Evolutionary conservation across 1,140 invertebrate species (phyloP).

Genomic region (Nephila pilipes): DNA sequence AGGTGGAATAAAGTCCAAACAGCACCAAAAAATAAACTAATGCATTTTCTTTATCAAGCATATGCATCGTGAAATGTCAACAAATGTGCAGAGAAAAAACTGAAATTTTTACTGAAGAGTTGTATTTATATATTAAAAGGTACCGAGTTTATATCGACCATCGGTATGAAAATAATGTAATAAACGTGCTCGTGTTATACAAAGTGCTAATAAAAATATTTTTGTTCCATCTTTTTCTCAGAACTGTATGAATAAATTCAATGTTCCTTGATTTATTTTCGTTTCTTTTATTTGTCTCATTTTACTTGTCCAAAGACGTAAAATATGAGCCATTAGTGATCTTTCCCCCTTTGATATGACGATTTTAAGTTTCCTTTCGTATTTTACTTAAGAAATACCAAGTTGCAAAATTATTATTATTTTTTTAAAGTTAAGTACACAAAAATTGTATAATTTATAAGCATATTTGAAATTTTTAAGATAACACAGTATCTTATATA

Average conservation of each 20-base stretch:
- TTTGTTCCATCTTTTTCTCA: conserved; percentile 58
- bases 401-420: too few species aligned
- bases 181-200: conserved; percentile 39
- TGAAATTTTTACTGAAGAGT: not conserved
- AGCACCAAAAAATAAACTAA: not conserved
- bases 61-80: not conserved
- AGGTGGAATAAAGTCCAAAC: not conserved
- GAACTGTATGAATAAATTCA: conserved; percentile 62
- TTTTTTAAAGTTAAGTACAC: too few species aligned
- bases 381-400: too few species aligned
- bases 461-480: too few species aligned
- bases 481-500: too few species aligned
- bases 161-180: conserved; percentile 13
- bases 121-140: conserved; percentile 21
- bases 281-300: conserved; percentile 10
- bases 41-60: conserved; percentile 14
- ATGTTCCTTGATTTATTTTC: conserved; percentile 49
- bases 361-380: too few species aligned
- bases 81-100: not conserved
- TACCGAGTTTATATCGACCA: not conserved
- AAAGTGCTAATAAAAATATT: conserved; percentile 37
- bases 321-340: too few species aligned
- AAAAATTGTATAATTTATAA: too few species aligned
- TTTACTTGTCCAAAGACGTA: too few species aligned
- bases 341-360: too few species aligned